Evolutionary conservation across 1,140 invertebrate genomes (phyloP), one percentile per base, ranked within the genome.

Genomic region (Hyposmocoma kahamanoa): DNA sequence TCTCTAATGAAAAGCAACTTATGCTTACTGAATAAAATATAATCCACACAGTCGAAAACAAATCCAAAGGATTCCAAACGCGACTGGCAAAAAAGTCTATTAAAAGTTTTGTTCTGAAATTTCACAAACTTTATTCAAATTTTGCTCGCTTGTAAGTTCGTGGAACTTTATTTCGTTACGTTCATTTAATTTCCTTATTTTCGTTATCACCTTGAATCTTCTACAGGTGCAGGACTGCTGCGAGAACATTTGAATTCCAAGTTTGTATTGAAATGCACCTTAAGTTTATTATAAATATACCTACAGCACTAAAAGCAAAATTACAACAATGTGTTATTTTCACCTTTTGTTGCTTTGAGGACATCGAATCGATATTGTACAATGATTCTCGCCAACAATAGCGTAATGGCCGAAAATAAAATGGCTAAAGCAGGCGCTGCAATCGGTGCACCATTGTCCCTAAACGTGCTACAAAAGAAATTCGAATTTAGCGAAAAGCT

Each of bases 361-460:
- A n/a, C n/a, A n/a, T n/a, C n/a, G n/a, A 70, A 64, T 69, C 55
- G 66, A 70, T 68, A 63, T 6, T 26, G 24, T 36, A 36, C 67
- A 69, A 76, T 71, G 62, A 71, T 67, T 62, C 48, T n/a, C 42
- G 48, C 46, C 58, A 51, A 69, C 66, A 73, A 78, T 62, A 62
- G 62, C 59, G 62, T 72, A 75, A 75, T 72, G 50, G 64, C 53
- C 56, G 49, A 69, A 78, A 75, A 75, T 73, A 75, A 78, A 74
- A 71, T 65, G 68, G 53, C 63, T 66, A 71, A 72, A 69, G 57
- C 59, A 59, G 58, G 55, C 24, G 47, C 67, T 67, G 67, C 74
- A 78, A 73, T 78, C 62, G 65, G 56, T 63, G 62, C 50, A 50
- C 74, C 59, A 78, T 78, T 78, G 74, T 78, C 70, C 72, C 62